Evolutionary conservation across 2,888 invertebrate species (phyloP).

Genomic region (Cryptocephalus primarius): DNA sequence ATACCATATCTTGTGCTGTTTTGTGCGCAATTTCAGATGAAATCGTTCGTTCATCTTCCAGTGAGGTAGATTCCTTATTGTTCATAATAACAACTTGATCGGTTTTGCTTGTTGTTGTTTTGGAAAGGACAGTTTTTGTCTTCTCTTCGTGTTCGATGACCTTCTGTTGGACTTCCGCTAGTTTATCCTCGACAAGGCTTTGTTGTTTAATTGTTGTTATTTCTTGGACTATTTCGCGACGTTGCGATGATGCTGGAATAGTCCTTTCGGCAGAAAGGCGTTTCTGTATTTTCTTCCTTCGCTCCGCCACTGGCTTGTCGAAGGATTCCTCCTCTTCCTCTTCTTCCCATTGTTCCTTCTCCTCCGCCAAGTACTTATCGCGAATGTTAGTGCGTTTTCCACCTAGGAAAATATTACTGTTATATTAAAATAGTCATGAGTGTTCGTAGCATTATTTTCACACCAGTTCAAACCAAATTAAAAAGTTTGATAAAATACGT

Average conservation of each 20-base stretch:
- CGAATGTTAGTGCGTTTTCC: constrained; percentile 29
- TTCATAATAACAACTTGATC: too few relatives aligned
- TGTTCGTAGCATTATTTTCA: too few relatives aligned
- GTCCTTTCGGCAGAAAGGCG: constrained; percentile 57
- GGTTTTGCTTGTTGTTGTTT: too few relatives aligned
- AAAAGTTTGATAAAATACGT: too few relatives aligned
- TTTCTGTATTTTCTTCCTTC: constrained; percentile 65
- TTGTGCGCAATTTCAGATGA: constrained; percentile 35
- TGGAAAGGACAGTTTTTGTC: constrained; percentile 36
- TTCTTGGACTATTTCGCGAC: constrained; percentile 63
- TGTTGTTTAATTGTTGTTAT: constrained; percentile 47
- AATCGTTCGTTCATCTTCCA: constrained; percentile 6
- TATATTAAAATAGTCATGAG: neutral
- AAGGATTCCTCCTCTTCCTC: constrained; percentile 54
- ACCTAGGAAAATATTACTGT: neutral
- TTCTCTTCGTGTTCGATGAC: constrained; percentile 32
- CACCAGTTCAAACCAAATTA: too few relatives aligned
- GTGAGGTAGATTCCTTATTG: neutral
- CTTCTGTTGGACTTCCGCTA: constrained; percentile 46
- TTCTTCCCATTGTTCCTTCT: constrained; percentile 50
- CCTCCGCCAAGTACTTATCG: constrained; percentile 73
- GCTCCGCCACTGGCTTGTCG: constrained; percentile 64
- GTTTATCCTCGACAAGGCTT: constrained; percentile 43
- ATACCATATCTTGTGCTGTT: constrained; percentile 37
- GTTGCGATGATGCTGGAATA: constrained; percentile 61